Evolutionary conservation across 1,140 invertebrate species (phyloP), one percentile per base, ranked within the genome.

Genomic region (Dufourea novaeangliae): DNA sequence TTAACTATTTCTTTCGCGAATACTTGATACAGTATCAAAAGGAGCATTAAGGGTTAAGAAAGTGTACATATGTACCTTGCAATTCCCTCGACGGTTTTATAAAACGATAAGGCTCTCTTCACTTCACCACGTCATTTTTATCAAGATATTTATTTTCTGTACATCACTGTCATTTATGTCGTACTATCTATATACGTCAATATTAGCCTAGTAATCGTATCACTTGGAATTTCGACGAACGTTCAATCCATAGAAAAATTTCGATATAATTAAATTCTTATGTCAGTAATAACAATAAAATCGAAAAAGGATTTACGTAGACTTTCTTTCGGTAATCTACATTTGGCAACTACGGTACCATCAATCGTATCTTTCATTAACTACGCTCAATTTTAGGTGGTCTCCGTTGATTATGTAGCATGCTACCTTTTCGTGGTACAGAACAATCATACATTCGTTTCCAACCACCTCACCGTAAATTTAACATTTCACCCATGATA

Each of bases 51-150:
- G 25, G 17, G 37, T 4, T 34, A 14, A 34, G 12, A 34, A 68
- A 83, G 29, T 32, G 8, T 32, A 57, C 27, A 22, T 25, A 50
- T 75, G 54, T 82, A 86, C 84, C 83, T 86, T 85, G 76, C 69
- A 75, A 78, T 59, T 79, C 41, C 72, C 54, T 67, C 32, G 68
- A 84, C 56, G 70, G 64, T 84, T 67, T 78, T 73, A 50, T 85
- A 71, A 82, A 82, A 75, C 22, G 83, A 72, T 75, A 79, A 79
- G 46, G 59, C 39, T 79, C 66, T 80, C 83, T 81, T 89, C 84
- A 90, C 83, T 81, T 89, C 84, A 90, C 86, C 81, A 87, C 86
- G 87, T 88, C 87, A 89, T 89, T 90, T 89, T 88, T 81, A 69
- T 78, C 78, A 70, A 63, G 69, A 84, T 69, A 86, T 85, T 88